A percentile compares a stretch with the other conserved stretches of the same genome.
Conservation (phyloP, 2,797 vertebrate species). For the Perodicticus potto region DNA sequence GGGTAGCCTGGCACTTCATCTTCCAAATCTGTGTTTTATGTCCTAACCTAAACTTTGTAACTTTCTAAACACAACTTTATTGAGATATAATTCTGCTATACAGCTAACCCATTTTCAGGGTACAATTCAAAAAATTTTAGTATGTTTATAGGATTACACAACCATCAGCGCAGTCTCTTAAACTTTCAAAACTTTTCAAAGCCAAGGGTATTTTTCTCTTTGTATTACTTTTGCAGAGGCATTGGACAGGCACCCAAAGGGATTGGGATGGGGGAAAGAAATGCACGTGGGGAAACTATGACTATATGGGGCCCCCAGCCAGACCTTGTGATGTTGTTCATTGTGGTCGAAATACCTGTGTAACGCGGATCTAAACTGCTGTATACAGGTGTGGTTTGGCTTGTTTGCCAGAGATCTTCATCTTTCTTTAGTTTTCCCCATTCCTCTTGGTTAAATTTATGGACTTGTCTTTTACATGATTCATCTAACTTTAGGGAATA, state of each 20-base stretch:
- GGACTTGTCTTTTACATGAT: not conserved
- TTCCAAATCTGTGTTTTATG: not conserved
- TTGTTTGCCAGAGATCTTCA: not conserved
- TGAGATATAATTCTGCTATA: not conserved
- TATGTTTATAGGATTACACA: not conserved
- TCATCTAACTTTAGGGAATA: not conserved
- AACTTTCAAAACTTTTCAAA: slow-evolving; percentile 2
- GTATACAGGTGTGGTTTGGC: not conserved
- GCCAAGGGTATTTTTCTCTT: not conserved
- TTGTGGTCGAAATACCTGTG: not conserved
- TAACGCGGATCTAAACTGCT: not conserved
- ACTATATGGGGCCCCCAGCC: not conserved
- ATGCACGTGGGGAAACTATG: not conserved
- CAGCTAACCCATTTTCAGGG: not conserved
- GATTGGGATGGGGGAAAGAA: not conserved
- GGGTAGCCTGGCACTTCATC: not conserved
- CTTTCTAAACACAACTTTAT: slow-evolving; percentile 2
- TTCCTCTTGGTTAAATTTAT: not conserved
- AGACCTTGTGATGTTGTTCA: not conserved
- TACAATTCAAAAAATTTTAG: not conserved
- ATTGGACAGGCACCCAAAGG: not conserved
- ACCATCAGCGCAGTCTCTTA: not conserved
- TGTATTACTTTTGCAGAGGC: not conserved
- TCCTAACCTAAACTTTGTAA: slow-evolving; percentile 14
- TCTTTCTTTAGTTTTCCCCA: not conserved